Evolutionary conservation across 1,140 invertebrate species (phyloP).

Genomic region (Zaprionus lachaisei): DNA sequence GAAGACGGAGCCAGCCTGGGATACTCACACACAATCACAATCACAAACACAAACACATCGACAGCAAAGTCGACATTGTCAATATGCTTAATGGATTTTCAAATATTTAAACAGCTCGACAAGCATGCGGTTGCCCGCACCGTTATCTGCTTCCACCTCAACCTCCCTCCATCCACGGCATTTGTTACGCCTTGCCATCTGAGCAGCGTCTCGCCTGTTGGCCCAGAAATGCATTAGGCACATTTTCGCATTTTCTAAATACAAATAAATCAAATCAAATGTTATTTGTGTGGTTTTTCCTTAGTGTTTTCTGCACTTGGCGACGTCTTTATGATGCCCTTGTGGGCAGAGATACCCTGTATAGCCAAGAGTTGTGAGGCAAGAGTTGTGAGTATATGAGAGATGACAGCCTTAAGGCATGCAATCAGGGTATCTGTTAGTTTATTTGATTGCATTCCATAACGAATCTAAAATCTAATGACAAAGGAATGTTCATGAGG

Average conservation of each 20-base stretch:
- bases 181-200: background rate
- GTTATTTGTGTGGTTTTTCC: conserved; percentile 38
- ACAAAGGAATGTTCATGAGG: background rate
- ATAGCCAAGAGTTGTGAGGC: background rate
- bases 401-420: background rate
- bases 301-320: conserved; percentile 44
- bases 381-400: background rate
- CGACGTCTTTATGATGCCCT: conserved; percentile 4
- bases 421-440: background rate
- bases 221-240: conserved; percentile 60
- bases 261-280: conserved; percentile 71
- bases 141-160: background rate
- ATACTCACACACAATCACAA: conserved; percentile 17
- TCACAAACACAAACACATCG: conserved; percentile 35
- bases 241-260: conserved; percentile 63
- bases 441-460: too few relatives aligned
- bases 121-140: conserved; percentile 53
- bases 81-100: conserved; percentile 83
- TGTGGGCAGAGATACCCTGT: background rate
- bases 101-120: conserved; percentile 76
- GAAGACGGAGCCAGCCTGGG: conserved; percentile 40
- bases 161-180: too few relatives aligned
- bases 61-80: conserved; percentile 60
- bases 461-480: too few relatives aligned
- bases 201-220: background rate